Base-by-base conservation (phyloP, 2,888 invertebrate species). In the Falcaria lacertinaria region DNA sequence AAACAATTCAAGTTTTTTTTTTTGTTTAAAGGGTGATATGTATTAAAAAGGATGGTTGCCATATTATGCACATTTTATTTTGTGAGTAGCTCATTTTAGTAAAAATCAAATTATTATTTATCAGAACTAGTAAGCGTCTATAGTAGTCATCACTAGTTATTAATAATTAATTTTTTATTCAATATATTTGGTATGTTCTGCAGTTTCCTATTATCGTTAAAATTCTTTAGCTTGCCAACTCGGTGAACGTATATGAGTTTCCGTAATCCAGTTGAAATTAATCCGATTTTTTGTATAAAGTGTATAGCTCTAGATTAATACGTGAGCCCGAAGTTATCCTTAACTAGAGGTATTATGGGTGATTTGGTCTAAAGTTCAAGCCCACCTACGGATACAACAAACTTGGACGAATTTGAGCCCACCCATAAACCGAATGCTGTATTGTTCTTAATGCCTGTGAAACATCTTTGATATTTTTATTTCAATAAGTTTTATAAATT, bases 331-430 rank as follows among this genome's bases (percentile, higher is more conserved):
- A 68, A 66, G 19, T 77, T 74, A 78, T 77, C 69, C 77, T 71
- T 79, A 84, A 86, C 86, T 78, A 86, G 84, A 74, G 37, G 69
- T 80, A 87, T 87, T 85, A 86, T 71, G 73, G 83, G 79, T 85
- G 65, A 85, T 87, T 85, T 81, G 67, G 67, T 73, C 62, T 62
- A 63, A 70, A 77, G 68, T 72, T 73, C 70, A 72, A 62, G 85
- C 76, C 86, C 86, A 87, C 86, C 86, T 85, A 85, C 79, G 54
- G 53, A 53, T 53, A 70, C 73, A 79, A 81, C 11, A 11, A 28
- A 7, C 28, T 28, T 80, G 75, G 77, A 76, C 79, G 74, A 81
- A 80, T 81, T 77, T 69, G 70, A 63, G 84, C 66, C 86, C 87
- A 87, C 86, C 84, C 87, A 73, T 55, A 60, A 55, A 63, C 66